These are phyloP conservation scores for Boloria euphrosyne DNA, from an alignment of 2,888 invertebrate genomes.

Conservation along the genomic window DNA sequence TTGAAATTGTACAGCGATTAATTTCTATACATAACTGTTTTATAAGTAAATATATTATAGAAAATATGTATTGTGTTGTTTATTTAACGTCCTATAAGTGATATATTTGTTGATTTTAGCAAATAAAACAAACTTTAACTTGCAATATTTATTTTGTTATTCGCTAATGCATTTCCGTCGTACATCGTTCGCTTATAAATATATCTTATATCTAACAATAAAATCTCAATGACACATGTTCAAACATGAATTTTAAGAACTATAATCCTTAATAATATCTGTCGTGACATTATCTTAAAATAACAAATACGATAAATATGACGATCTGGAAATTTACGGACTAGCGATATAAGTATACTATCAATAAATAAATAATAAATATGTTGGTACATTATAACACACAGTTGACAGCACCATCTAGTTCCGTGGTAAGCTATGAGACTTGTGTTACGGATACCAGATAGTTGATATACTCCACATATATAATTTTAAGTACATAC, in stretches of 20 bases:
- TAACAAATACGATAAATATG: neutral
- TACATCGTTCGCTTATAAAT: slow-evolving; percentile 15
- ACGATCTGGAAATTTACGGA: neutral
- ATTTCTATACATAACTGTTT: slow-evolving; percentile 74
- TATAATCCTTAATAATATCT: neutral
- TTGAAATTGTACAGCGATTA: slow-evolving; percentile 70
- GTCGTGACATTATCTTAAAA: neutral
- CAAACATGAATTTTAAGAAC: neutral
- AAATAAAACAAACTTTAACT: slow-evolving; percentile 8
- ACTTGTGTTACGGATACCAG: no score
- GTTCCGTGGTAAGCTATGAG: no score
- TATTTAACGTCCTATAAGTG: slow-evolving; percentile 6
- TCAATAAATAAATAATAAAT: no score
- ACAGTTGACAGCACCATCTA: no score
- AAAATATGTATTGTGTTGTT: slow-evolving; percentile 31
- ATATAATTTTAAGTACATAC: no score
- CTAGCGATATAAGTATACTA: neutral
- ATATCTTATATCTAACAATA: neutral
- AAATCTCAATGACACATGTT: neutral
- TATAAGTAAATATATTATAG: slow-evolving; percentile 56
- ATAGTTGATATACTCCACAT: no score
- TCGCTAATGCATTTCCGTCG: neutral
- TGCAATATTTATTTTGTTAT: slow-evolving; percentile 21
- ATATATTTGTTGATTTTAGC: neutral
- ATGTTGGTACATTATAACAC: no score